Base-by-base conservation (phyloP, 2,113 vertebrate species). In the Cyanistes caeruleus region DNA sequence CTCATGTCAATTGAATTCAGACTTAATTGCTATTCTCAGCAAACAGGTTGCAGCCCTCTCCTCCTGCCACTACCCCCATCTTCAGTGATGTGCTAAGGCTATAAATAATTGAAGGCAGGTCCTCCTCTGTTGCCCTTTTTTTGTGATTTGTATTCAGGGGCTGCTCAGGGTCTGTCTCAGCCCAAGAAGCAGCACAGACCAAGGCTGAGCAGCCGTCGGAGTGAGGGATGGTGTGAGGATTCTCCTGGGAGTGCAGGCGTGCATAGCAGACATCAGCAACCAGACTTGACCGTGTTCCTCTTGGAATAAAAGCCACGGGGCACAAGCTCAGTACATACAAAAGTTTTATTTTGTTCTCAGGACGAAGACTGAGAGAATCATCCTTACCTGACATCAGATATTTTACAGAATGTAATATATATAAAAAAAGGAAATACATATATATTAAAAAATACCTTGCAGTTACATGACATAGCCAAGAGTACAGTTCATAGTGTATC, bases 271-370 rank as follows among this genome's bases (percentile, higher is more conserved):
- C 33, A 70, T 27, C 15, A 31, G 30, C 24, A 53, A 80, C 39
- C 52, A 89, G 44, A 30, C 35, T 63, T 67, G 41, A 56, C 35
- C 13, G 2, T 11, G 23, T 41, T 48, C 39, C 11, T 31, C 49
- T 37, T 19, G 20, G 41, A 74, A 56, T n/a, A 51, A 81, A 74
- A 82, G 39, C 60, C 43, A 69, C 16, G 68, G 43, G 11, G 30
- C 58, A 77, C 44, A 37, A 82, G 31, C 22, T 85, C 48, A 44
- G 33, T 92, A 90, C 9, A 30, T 96, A 84, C 81, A 52, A 96
- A 96, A 89, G n/a, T 91, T 98, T 98, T 97, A 98, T 98, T 98
- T 76, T 93, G 67, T 92, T 94, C 89, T 92, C 53, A 73, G 69
- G 30, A 76, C 82, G 81, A 90, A 81, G 88, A 84, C 79, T 79